phyloP scores from a whole-genome alignment of 2,888 invertebrate species.

The Sinohyriopsis cumingii region DNA sequence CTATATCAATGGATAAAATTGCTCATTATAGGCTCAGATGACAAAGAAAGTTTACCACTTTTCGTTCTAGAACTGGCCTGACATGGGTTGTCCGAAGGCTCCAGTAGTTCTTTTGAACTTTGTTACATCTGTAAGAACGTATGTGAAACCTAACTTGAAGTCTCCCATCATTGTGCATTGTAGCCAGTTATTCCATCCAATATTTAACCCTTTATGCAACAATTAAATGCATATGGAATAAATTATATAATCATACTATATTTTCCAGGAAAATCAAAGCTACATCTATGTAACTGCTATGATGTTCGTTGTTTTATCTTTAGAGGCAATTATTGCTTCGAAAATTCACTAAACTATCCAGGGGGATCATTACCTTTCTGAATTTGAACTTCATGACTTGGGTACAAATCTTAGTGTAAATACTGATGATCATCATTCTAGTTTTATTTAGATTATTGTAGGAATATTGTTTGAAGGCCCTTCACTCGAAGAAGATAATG shows the following conservation, averaged over 20 bases:
- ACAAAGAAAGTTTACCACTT: conserved; percentile 77
- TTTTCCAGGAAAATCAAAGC: background rate
- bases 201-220: background rate
- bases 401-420: no score
- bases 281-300: background rate
- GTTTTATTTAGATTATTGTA: no score
- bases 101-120: conserved; percentile 79
- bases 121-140: conserved; percentile 76
- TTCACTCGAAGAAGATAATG: no score
- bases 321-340: no score
- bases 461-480: no score
- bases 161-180: conserved; percentile 81
- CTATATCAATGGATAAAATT: no score
- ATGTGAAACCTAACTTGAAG: conserved; percentile 73
- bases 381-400: no score
- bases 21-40: conserved; percentile 62
- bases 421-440: no score
- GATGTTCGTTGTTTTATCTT: no score
- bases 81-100: conserved; percentile 80
- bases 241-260: background rate
- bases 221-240: background rate
- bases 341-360: no score
- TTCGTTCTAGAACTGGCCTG: conserved; percentile 83
- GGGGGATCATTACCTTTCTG: background rate
- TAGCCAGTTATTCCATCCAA: conserved; percentile 74